phyloP scores from a whole-genome alignment of 1,140 invertebrate species.

The Zaprionus inermis region DNA sequence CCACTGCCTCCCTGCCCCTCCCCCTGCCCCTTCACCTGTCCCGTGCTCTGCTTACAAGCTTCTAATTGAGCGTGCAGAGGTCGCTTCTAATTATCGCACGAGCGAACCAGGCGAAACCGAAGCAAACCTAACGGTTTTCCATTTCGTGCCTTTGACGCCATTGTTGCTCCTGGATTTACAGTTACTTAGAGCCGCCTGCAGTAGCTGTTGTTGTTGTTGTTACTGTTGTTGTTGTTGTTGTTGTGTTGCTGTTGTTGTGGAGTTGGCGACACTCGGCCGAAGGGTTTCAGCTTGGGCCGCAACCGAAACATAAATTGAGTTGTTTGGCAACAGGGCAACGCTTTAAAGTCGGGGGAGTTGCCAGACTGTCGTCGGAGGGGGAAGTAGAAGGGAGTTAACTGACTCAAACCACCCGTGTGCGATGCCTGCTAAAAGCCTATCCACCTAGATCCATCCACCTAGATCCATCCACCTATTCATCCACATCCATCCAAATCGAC shows the following conservation, averaged over 20 bases:
- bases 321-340: conserved; percentile 60
- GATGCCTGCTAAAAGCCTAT: conserved; percentile 34
- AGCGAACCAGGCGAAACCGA: conserved; percentile 46
- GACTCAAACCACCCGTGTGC: conserved; percentile 7
- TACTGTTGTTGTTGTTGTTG: conserved; percentile 14
- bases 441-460: conserved; percentile 7
- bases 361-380: conserved; percentile 3
- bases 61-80: conserved; percentile 78
- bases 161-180: conserved; percentile 52
- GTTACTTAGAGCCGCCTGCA: conserved; percentile 24
- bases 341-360: conserved; percentile 58
- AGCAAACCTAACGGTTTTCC: conserved; percentile 57
- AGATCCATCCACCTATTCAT: conserved; percentile 7
- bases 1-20: neutral
- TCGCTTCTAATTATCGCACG: conserved; percentile 79
- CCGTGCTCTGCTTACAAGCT: conserved; percentile 59
- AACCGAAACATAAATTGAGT: conserved; percentile 69
- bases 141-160: conserved; percentile 72
- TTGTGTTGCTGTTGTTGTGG: conserved; percentile 24
- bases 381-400: conserved; percentile 13
- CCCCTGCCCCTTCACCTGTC: neutral
- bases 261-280: conserved; percentile 59
- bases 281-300: conserved; percentile 40
- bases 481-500: conserved; percentile 41
- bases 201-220: neutral